Evolutionary conservation across 2,113 vertebrate species (phyloP), one percentile per base, ranked within the genome.

Genomic region (Spea bombifrons): DNA sequence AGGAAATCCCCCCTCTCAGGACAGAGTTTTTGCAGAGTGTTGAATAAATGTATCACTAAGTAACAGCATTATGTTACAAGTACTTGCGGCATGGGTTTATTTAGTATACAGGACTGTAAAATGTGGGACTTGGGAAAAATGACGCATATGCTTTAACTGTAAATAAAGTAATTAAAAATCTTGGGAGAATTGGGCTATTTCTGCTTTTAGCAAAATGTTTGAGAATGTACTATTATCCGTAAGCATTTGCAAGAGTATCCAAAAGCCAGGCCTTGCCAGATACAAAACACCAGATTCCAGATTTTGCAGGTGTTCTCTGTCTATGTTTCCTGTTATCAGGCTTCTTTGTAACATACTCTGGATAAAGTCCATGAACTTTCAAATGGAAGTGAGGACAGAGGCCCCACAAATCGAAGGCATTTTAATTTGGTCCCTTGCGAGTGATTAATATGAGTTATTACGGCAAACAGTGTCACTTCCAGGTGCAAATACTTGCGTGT

Each of bases 241-340:
- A 64, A 16, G 30, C 8, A 7, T 64, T 64, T 64, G 15, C 17
- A 64, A 64, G 61, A 3, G 4, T 64, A 64, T 64, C 61, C 61
- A 64, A 49, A 17, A 5, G 6, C n/a, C 45, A 64, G 45, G 16
- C 9, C 9, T 57, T 68, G 55, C 46, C 57, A 78, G 59, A 71
- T 49, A 17, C 57, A 50, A 10, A 43, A 48, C n/a, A 77, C 13
- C 15, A 12, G 43, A 6, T 48, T 71, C 66, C 67, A 71, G 61
- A 44, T 71, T 52, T 13, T 64, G 68, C 76, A 78, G 68, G 76
- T 78, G 76, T 78, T 47, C 48, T 77, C 17, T 17, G 13, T 48
- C 48, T 59, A 2, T 48, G 15, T 64, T 71, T 64, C 47, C 66
- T 70, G 66, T 69, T 55, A 76, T 77, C 66, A 55, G 64, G 8